These are phyloP conservation scores for Diadema setosum DNA, from an alignment of 35 echinoderm and acorn worm species.

Conservation along the genomic window DNA sequence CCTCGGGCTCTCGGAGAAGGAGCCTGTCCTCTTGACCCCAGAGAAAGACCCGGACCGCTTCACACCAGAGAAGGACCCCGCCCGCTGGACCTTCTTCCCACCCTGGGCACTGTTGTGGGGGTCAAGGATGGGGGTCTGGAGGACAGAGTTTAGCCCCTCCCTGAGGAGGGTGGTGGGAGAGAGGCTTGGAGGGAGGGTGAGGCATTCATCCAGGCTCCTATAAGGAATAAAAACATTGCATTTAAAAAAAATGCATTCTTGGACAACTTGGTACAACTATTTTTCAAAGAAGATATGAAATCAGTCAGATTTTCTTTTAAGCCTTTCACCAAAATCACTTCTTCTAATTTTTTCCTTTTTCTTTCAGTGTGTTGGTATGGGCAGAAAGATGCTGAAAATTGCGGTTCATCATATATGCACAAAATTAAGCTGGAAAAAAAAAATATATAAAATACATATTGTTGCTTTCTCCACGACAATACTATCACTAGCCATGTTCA, in stretches of 20 bases:
- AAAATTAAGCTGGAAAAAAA: too few species aligned
- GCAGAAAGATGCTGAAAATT: too few species aligned
- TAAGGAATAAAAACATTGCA: not conserved
- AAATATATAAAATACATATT: too few species aligned
- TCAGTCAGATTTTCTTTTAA: too few species aligned
- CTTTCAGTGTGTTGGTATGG: too few species aligned
- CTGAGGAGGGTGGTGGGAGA: constrained; percentile 25
- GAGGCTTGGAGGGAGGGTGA: constrained; percentile 4
- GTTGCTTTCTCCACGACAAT: too few species aligned
- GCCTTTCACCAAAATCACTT: too few species aligned
- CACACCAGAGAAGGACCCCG: not conserved
- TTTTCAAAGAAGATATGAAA: too few species aligned
- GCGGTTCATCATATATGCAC: too few species aligned
- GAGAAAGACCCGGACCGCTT: not conserved
- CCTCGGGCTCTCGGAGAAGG: not conserved
- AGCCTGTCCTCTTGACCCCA: not conserved
- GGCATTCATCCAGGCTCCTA: not conserved
- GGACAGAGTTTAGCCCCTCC: constrained; percentile 19
- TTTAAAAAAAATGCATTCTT: not conserved
- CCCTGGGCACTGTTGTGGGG: not conserved
- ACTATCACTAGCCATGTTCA: too few species aligned
- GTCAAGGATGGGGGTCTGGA: constrained; percentile 42
- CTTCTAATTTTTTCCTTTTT: too few species aligned
- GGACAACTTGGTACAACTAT: too few species aligned
- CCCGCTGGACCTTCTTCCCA: constrained; percentile 11